These are phyloP conservation scores for Cosmia trapezina DNA, from an alignment of 2,888 invertebrate genomes.

Conservation along the genomic window DNA sequence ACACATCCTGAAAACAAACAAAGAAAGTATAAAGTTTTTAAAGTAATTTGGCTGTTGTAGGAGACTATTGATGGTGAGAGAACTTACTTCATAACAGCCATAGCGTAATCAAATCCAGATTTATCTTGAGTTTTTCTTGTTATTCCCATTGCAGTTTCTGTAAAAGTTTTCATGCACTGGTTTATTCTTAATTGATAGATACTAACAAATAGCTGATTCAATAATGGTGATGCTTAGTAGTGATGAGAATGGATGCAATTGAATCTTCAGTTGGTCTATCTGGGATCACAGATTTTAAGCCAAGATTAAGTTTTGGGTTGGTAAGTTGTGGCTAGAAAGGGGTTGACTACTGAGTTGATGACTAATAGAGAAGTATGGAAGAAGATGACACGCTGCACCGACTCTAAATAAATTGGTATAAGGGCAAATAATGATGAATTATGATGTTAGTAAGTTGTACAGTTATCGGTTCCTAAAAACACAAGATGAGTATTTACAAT, in stretches of 20 bases:
- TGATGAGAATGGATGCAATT: neutral
- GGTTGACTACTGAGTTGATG: neutral
- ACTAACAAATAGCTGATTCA: neutral
- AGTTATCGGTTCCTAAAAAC: neutral
- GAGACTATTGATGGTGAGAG: neutral
- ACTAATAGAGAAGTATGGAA: too few relatives aligned
- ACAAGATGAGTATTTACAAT: neutral
- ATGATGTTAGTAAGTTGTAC: neutral
- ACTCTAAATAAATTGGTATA: neutral
- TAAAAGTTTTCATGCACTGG: constrained; percentile 58
- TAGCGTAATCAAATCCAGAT: constrained; percentile 94
- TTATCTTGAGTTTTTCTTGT: constrained; percentile 93
- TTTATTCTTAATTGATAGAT: neutral
- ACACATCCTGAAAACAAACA: constrained; percentile 91
- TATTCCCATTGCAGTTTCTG: constrained; percentile 96
- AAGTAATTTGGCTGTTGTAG: neutral
- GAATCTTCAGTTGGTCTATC: neutral
- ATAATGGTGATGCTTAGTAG: neutral
- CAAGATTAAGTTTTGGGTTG: neutral
- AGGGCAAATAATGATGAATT: neutral
- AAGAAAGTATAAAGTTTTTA: neutral
- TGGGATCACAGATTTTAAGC: neutral
- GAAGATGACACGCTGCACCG: too few relatives aligned
- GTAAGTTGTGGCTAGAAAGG: neutral
- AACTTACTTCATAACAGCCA: constrained; percentile 94